Conservation (phyloP, 2,888 invertebrate species). For the Elysia crispata region DNA sequence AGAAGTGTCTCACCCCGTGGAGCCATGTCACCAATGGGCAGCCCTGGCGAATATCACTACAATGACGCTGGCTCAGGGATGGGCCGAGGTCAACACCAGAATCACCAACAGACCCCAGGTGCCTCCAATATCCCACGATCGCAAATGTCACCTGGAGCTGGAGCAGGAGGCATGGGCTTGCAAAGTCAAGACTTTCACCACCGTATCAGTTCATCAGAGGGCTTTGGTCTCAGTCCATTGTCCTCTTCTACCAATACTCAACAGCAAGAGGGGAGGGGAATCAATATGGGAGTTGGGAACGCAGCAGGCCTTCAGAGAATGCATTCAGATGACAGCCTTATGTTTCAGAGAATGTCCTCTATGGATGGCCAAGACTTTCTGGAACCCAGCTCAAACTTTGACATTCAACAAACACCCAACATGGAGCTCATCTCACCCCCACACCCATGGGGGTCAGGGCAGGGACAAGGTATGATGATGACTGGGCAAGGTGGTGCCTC, state of each 20-base stretch:
- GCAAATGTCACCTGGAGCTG: neutral
- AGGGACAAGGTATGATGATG: too few species aligned
- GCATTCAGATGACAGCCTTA: conserved; percentile 25
- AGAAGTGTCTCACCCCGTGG: conserved; percentile 35
- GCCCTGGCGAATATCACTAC: conserved; percentile 23
- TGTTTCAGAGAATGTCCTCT: conserved; percentile 43
- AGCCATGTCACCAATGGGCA: conserved; percentile 32
- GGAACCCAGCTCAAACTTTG: conserved; percentile 26
- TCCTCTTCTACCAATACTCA: neutral
- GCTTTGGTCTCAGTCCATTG: neutral
- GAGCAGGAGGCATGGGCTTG: neutral
- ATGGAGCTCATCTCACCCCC: conserved; percentile 34
- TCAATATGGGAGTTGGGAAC: conserved; percentile 3
- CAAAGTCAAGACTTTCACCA: neutral
- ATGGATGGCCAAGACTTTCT: conserved; percentile 42
- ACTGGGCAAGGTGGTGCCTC: too few species aligned
- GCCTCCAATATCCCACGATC: too few species aligned
- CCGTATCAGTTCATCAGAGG: neutral
- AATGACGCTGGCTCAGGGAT: conserved; percentile 35
- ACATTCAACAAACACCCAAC: conserved; percentile 11
- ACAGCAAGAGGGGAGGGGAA: neutral
- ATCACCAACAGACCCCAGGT: conserved; percentile 5
- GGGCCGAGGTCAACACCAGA: neutral
- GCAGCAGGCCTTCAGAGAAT: conserved; percentile 36
- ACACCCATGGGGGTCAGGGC: too few species aligned